A percentile compares a stretch with the other conserved stretches of the same genome.
phyloP scores from a whole-genome alignment of 2,113 vertebrate genomes.

The Plotosus lineatus region DNA sequence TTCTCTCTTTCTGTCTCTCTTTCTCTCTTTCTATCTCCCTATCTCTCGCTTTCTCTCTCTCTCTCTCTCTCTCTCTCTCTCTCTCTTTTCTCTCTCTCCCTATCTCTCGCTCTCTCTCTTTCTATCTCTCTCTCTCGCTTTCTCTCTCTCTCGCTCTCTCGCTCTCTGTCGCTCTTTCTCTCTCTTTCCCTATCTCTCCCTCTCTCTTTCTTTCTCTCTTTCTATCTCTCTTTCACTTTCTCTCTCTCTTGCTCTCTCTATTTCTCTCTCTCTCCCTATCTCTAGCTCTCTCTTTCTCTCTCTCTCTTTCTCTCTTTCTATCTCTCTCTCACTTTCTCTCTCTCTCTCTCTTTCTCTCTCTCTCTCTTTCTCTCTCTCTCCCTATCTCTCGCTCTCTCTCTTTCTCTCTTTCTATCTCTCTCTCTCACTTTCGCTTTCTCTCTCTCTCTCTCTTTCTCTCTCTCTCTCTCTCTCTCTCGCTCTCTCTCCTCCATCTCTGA shows the following conservation, averaged over 20 bases:
- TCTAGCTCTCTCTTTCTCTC: no score
- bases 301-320: neutral
- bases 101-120: constrained; percentile 23
- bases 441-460: neutral
- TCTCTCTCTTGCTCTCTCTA: no score
- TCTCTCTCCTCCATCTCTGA: constrained; percentile 2
- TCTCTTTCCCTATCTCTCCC: neutral
- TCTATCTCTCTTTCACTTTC: no score
- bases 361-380: neutral
- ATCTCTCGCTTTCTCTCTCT: constrained; percentile 22
- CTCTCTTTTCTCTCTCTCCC: neutral
- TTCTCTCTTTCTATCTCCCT: neutral
- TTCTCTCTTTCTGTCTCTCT: neutral
- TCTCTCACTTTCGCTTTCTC: no score
- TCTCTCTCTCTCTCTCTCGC: neutral
- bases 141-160: constrained; percentile 18
- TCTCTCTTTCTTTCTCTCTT: neutral
- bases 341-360: no score
- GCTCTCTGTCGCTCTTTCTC: no score
- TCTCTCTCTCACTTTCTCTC: neutral
- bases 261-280: neutral
- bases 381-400: no score
- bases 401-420: no score
- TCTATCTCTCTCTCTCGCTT: neutral
- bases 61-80: neutral